phyloP scores from a whole-genome alignment of 2,888 invertebrate species.

The Brenthis ino region DNA sequence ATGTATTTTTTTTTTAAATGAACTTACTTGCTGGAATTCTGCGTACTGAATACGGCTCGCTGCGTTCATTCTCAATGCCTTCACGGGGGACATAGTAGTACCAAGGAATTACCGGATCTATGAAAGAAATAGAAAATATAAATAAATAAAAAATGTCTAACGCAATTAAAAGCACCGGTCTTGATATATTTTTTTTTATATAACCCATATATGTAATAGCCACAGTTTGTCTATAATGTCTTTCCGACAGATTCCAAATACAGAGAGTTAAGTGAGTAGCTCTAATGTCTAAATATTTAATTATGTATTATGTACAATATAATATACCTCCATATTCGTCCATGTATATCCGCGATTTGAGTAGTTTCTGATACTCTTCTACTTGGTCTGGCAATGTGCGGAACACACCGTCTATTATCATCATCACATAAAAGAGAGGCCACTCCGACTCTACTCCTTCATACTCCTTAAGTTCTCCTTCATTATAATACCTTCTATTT shows the following conservation, averaged over 20 bases:
- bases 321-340: constrained; percentile 89
- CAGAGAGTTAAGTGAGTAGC: neutral
- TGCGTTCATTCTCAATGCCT: constrained; percentile 86
- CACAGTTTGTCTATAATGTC: no score
- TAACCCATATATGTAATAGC: no score
- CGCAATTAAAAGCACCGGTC: no score
- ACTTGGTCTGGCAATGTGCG: constrained; percentile 93
- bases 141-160: neutral
- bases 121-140: constrained; percentile 22
- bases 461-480: constrained; percentile 96
- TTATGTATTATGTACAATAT: neutral
- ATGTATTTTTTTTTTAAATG: neutral
- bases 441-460: constrained; percentile 98
- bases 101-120: constrained; percentile 96
- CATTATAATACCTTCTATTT: constrained; percentile 89
- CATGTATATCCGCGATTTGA: constrained; percentile 90
- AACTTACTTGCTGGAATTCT: constrained; percentile 84
- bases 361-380: constrained; percentile 93
- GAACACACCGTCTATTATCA: constrained; percentile 98
- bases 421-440: constrained; percentile 97
- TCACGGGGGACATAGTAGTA: constrained; percentile 93
- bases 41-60: constrained; percentile 85
- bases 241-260: no score
- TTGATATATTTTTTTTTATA: no score
- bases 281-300: neutral